Conservation (phyloP, 2,797 vertebrate genomes). For the Gymnoscopelus microlampas region DNA sequence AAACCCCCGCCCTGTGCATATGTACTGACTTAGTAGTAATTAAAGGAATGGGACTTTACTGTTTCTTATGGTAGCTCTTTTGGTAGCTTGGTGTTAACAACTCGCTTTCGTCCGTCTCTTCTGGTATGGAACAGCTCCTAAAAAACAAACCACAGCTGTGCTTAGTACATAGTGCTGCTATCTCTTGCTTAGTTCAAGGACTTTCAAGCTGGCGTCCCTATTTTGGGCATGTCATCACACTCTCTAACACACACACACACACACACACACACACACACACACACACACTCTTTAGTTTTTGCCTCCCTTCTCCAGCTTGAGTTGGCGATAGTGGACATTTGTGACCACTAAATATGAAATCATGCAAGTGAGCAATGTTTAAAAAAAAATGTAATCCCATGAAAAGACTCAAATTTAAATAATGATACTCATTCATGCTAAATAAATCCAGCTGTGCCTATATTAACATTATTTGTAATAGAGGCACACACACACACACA, state of each 20-base stretch:
- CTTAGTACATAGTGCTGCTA: constrained; percentile 12
- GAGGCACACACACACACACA: no score
- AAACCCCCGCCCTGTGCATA: neutral
- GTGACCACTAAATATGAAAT: no score
- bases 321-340: no score
- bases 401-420: no score
- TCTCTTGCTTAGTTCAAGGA: neutral
- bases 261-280: neutral
- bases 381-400: no score
- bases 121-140: constrained; percentile 82
- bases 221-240: neutral
- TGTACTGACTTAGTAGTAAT: neutral
- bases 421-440: no score
- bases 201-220: neutral
- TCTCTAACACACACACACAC: no score
- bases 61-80: constrained; percentile 78
- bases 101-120: constrained; percentile 79
- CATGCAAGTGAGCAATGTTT: neutral
- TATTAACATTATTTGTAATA: no score
- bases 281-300: no score
- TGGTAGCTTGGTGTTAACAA: constrained; percentile 76
- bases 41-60: constrained; percentile 64
- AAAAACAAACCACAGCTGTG: constrained; percentile 35
- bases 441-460: no score
- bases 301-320: no score